Conservation (phyloP, 2,113 vertebrate species). For the Rhineura floridana region DNA sequence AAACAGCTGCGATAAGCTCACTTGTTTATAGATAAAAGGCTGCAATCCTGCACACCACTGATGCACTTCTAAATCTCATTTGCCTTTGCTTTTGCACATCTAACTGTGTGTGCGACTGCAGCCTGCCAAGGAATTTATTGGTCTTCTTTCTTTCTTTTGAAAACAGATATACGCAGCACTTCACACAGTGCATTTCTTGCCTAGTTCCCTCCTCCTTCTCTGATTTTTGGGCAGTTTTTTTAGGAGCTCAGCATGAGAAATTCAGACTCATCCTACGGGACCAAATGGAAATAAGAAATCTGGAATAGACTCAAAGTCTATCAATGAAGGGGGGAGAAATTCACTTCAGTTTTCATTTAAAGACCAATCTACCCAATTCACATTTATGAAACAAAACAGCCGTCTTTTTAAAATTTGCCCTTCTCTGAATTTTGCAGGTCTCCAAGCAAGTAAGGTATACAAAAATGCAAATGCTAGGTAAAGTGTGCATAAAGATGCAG, state of each 20-base stretch:
- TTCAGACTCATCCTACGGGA: not conserved
- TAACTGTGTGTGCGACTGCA: not conserved
- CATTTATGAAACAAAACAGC: no score
- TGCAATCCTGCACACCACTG: not conserved
- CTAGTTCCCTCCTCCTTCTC: no score
- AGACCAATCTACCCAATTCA: no score
- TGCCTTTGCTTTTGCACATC: not conserved
- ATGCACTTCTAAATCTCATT: not conserved
- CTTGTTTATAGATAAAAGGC: constrained; percentile 82
- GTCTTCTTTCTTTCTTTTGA: not conserved
- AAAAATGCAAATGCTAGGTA: no score
- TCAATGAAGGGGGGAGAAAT: no score
- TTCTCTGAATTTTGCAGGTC: no score
- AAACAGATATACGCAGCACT: not conserved
- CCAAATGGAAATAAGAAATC: not conserved
- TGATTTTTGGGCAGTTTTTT: not conserved
- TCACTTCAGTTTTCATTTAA: no score
- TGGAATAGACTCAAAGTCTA: not conserved
- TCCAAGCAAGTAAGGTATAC: no score
- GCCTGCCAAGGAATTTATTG: not conserved
- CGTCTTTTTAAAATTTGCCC: no score
- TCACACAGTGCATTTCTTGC: not conserved
- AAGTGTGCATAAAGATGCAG: no score
- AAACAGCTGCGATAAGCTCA: constrained; percentile 82
- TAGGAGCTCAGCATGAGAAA: not conserved